Base-by-base conservation (phyloP, 2,888 invertebrate genomes). In the Bombylius major region DNA sequence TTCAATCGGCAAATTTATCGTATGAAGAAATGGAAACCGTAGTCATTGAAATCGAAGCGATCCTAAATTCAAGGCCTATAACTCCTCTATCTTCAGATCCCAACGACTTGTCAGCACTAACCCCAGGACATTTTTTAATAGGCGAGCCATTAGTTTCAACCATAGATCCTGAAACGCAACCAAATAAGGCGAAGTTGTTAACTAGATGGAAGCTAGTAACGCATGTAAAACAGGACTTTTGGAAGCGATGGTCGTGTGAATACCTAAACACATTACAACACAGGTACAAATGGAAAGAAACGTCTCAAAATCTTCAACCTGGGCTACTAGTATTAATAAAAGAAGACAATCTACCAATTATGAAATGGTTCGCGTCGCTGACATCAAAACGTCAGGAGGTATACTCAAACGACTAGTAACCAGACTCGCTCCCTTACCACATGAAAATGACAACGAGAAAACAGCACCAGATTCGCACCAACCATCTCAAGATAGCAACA, bases 331-430 rank as follows among this genome's bases (percentile, higher is more conserved):
- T 33, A 33, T 9, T 50, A 9, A 33, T 50, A 13, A 33, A 50
- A 1, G 50, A 50, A n/a, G 50, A 50, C 31, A 50, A 50, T 5
- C 7, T 34, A 1, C 50, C 50, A 33, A 8, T 8, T n/a, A 5
- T 50, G 34, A 34, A 34, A 14, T 50, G 1, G 62, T 63, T 7
- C 52, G 65, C 36, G 61, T 32, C 1, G 47, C 36, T 13, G 13
- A 31, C 13, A 7, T 53, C 14, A 14, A 32, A 23, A 44, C 32
- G 12, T 8, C 36, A 13, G 7, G 8, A 13, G 44, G 32, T 4
- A 32, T 5, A 31, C 12, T 51, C 5, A 44, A 44, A 44, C 14
- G 51, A 9, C 32, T 44, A 23, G 13, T 51, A 31, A 12, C 12
- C 4, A 44, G n/a, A 44, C 13, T 50, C 1, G 44, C n/a, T 4